Percentiles rank a stretch among this genome's conserved stretches.
phyloP scores from a whole-genome alignment of 2,113 vertebrate species.

The Neodontobutis hainanensis region DNA sequence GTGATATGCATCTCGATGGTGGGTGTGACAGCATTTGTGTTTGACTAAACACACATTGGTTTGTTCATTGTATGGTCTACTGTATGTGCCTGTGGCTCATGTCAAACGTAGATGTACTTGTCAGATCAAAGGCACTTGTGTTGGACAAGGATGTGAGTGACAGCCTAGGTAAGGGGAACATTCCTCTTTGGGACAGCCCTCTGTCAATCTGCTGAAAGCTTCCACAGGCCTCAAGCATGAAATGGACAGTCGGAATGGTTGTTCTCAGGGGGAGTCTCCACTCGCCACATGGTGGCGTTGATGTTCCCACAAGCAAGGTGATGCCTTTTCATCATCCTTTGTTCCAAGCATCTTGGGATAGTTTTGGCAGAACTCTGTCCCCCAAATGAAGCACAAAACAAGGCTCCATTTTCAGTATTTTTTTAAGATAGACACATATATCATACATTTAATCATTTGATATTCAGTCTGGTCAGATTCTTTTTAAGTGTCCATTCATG shows the following conservation, averaged over 20 bases:
- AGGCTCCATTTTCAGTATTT: no score
- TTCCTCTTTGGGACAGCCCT: constrained; percentile 21
- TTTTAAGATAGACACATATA: no score
- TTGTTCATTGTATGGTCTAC: constrained; percentile 11
- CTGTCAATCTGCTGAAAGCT: constrained; percentile 50
- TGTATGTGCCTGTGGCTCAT: constrained; percentile 5
- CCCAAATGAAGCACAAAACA: no score
- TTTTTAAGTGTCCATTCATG: no score
- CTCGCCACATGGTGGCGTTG: not conserved
- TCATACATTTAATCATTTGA: no score
- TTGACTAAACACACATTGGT: not conserved
- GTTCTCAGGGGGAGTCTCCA: constrained; percentile 21
- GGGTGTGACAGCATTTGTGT: constrained; percentile 4
- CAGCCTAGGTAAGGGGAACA: constrained; percentile 44
- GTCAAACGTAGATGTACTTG: constrained; percentile 18
- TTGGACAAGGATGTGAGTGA: constrained; percentile 24
- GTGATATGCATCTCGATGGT: not conserved
- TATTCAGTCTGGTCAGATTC: no score
- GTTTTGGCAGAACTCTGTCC: not conserved
- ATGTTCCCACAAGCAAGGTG: not conserved
- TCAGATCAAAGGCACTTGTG: constrained; percentile 17
- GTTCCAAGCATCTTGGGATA: not conserved
- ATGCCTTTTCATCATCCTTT: constrained; percentile 2
- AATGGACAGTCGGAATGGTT: constrained; percentile 36
- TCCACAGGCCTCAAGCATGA: constrained; percentile 30